Evolutionary conservation across 1,140 invertebrate genomes (phyloP).

Genomic region (Chlorops oryzae): DNA sequence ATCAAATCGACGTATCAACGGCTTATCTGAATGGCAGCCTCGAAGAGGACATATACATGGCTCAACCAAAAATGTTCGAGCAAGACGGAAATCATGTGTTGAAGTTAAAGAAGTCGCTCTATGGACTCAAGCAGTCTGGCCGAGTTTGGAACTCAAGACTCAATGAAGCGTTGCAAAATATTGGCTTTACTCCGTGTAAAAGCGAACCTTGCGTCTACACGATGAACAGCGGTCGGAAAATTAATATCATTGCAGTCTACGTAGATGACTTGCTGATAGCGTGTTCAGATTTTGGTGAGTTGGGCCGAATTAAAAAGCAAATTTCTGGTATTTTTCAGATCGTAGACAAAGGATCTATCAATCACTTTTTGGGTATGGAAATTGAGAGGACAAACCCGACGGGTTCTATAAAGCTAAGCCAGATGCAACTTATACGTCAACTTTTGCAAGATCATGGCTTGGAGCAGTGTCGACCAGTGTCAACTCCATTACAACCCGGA

Average conservation of each 20-base stretch:
- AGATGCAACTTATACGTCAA: slow-evolving; percentile 4
- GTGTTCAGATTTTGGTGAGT: slow-evolving; percentile 1
- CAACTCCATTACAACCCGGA: no score
- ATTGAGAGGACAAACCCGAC: slow-evolving; percentile 17
- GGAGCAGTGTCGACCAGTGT: no score
- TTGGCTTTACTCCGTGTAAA: slow-evolving; percentile 23
- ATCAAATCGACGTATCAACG: slow-evolving; percentile 10
- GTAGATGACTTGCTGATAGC: slow-evolving; percentile 11
- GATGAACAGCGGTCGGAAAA: background rate
- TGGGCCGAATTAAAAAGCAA: no score
- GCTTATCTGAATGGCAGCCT: slow-evolving; percentile 13
- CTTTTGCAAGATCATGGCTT: no score
- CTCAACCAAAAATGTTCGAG: slow-evolving; percentile 5
- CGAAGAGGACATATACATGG: slow-evolving; percentile 11
- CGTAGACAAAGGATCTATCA: no score
- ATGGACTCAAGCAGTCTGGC: slow-evolving; percentile 32
- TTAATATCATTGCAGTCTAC: slow-evolving; percentile 9
- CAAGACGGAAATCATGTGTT: slow-evolving; percentile 24
- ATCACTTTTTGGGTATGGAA: no score
- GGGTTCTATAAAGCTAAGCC: background rate
- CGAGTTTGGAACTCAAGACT: slow-evolving; percentile 27
- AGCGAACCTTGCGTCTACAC: slow-evolving; percentile 24
- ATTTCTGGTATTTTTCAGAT: no score
- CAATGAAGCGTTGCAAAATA: slow-evolving; percentile 22
- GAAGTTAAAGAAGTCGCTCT: slow-evolving; percentile 27